Evolutionary conservation across 1,140 invertebrate genomes (phyloP).

Genomic region (Neocloeon triangulifer): DNA sequence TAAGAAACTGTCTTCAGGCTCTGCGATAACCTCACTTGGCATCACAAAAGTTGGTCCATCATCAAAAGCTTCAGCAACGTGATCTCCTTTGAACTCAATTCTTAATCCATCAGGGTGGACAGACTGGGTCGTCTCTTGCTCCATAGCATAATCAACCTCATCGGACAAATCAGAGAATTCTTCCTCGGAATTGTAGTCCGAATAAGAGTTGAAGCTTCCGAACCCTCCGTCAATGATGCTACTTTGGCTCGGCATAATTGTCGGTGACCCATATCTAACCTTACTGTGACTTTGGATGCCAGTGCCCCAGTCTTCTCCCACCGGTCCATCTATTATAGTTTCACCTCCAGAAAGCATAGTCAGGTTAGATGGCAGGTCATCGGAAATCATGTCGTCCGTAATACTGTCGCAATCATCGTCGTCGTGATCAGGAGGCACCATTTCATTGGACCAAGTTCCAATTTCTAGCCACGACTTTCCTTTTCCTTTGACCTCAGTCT

Average conservation of each 20-base stretch:
- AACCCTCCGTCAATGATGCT: too few species aligned
- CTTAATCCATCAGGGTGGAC: slow-evolving; percentile 26
- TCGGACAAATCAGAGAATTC: slow-evolving; percentile 11
- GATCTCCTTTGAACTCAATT: slow-evolving; percentile 60
- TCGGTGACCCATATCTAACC: slow-evolving; percentile 15
- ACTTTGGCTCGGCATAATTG: too few species aligned
- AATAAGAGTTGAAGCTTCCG: too few species aligned
- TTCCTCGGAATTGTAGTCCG: slow-evolving; percentile 18
- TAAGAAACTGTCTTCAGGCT: too few species aligned
- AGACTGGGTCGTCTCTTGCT: too few species aligned
- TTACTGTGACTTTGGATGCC: slow-evolving; percentile 10
- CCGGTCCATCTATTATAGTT: slow-evolving; percentile 8
- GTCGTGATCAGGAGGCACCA: slow-evolving; percentile 23
- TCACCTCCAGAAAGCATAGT: slow-evolving; percentile 14
- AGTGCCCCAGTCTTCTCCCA: slow-evolving; percentile 13
- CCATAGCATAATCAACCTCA: slow-evolving; percentile 7
- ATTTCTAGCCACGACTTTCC: slow-evolving; percentile 37
- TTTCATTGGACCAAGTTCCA: slow-evolving; percentile 79
- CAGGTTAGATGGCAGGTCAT: slow-evolving; percentile 16
- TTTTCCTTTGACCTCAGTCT: slow-evolving; percentile 7
- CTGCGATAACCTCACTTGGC: too few species aligned
- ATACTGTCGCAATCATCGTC: slow-evolving; percentile 14
- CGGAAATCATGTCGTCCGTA: slow-evolving; percentile 16
- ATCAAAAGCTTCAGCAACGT: slow-evolving; percentile 65
- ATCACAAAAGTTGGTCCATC: too few species aligned